phyloP scores from a whole-genome alignment of 2,113 vertebrate species.

The Cettia cetti region DNA sequence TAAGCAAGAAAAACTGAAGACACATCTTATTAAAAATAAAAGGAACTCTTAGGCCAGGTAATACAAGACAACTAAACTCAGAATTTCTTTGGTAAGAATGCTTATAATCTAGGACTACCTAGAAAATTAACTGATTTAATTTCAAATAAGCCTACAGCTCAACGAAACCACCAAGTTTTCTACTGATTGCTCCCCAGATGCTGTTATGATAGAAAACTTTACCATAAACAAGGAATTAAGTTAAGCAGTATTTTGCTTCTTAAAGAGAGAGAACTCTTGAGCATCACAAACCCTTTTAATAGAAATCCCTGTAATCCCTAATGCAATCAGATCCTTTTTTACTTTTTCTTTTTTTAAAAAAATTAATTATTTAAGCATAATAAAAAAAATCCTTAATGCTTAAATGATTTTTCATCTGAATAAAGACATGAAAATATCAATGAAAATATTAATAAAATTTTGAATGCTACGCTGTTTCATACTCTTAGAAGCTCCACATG shows the following conservation, averaged over 20 bases:
- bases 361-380: neutral
- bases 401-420: neutral
- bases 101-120: neutral
- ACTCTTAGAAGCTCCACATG: neutral
- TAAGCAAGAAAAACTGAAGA: constrained; percentile 60
- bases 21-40: neutral
- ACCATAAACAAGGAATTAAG: neutral
- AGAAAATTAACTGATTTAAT: constrained; percentile 33
- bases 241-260: neutral
- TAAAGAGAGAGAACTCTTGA: neutral
- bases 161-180: constrained; percentile 37
- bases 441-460: neutral
- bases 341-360: neutral
- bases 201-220: neutral
- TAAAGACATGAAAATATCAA: neutral
- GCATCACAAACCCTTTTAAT: neutral
- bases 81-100: constrained; percentile 33
- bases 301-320: neutral
- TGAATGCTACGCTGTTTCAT: neutral
- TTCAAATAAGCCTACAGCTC: constrained; percentile 38
- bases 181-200: constrained; percentile 6
- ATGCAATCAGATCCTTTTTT: neutral
- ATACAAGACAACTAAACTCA: constrained; percentile 19
- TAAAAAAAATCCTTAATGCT: neutral
- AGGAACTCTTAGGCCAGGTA: neutral